phyloP scores from a whole-genome alignment of 2,113 vertebrate species.

The Callopanchax toddi region DNA sequence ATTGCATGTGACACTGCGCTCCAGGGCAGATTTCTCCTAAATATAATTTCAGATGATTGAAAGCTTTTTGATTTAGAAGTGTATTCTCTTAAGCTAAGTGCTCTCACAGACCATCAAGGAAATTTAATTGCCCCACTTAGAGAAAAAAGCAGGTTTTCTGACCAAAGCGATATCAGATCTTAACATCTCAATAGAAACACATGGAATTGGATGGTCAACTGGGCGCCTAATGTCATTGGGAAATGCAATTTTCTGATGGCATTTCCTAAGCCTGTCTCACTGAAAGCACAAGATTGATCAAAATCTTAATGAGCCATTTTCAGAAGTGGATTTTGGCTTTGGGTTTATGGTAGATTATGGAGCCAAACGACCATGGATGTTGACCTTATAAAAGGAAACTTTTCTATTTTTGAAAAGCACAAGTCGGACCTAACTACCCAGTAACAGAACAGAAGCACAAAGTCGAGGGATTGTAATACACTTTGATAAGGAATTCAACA shows the following conservation, averaged over 20 bases:
- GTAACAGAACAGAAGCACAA: slow-evolving; percentile 16
- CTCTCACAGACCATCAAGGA: slow-evolving; percentile 95
- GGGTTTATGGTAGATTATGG: slow-evolving; percentile 78
- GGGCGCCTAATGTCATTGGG: slow-evolving; percentile 94
- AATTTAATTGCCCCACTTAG: slow-evolving; percentile 99
- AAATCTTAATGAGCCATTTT: slow-evolving; percentile 98
- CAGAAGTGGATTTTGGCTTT: slow-evolving; percentile 83
- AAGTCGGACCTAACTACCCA: slow-evolving; percentile 35
- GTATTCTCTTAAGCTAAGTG: slow-evolving; percentile 99
- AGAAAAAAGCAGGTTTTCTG: slow-evolving; percentile 88
- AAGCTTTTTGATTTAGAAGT: slow-evolving; percentile 99
- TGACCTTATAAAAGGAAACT: slow-evolving; percentile 78
- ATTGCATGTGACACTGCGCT: slow-evolving; percentile 88
- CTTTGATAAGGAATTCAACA: slow-evolving; percentile 11
- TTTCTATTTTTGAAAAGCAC: slow-evolving; percentile 60
- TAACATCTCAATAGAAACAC: slow-evolving; percentile 98
- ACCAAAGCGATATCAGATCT: slow-evolving; percentile 97
- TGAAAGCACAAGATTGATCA: slow-evolving; percentile 92
- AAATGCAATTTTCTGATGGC: slow-evolving; percentile 99
- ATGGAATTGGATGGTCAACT: slow-evolving; percentile 96
- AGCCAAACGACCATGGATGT: slow-evolving; percentile 73
- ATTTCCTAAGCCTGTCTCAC: slow-evolving; percentile 94
- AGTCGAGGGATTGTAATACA: slow-evolving; percentile 21
- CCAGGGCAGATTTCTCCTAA: slow-evolving; percentile 88
- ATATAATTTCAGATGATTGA: slow-evolving; percentile 99